Conservation (phyloP, 2,888 invertebrate species). For the Syrista parreyssii region DNA sequence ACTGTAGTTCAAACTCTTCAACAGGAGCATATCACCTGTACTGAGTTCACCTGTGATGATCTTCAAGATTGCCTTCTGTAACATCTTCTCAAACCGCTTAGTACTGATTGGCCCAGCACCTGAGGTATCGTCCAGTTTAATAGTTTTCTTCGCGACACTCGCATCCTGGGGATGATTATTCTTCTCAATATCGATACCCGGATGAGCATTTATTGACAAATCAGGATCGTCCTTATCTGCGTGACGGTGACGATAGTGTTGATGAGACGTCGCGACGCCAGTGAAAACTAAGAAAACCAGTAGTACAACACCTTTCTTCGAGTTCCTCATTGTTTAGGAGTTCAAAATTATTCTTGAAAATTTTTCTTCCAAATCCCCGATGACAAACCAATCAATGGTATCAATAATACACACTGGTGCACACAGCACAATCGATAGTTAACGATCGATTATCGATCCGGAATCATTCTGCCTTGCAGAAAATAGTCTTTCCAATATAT, state of each 20-base stretch:
- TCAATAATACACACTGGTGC: not conserved
- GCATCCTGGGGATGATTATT: not conserved
- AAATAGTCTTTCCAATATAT: not conserved
- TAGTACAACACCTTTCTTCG: not conserved
- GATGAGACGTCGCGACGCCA: constrained; percentile 5
- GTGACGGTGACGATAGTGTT: constrained; percentile 4
- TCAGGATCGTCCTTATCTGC: not conserved
- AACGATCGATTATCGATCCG: not conserved
- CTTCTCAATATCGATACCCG: not conserved
- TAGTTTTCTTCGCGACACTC: not conserved
- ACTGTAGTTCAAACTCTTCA: constrained; percentile 59
- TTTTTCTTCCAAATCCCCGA: not conserved
- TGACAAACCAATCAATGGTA: not conserved
- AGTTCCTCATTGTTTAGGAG: not conserved
- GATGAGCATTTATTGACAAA: not conserved
- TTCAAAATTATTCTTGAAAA: not conserved
- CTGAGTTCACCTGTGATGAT: constrained; percentile 60
- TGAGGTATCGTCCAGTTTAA: not conserved
- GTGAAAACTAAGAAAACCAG: not conserved
- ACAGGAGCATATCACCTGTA: constrained; percentile 50
- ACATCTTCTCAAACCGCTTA: constrained; percentile 55
- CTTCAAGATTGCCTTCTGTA: constrained; percentile 59
- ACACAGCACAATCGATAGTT: not conserved
- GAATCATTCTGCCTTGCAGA: not conserved
- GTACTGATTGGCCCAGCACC: constrained; percentile 45